These are phyloP conservation scores for Sus cebifrons DNA, from an alignment of 2,797 vertebrate genomes.

Conservation along the genomic window DNA sequence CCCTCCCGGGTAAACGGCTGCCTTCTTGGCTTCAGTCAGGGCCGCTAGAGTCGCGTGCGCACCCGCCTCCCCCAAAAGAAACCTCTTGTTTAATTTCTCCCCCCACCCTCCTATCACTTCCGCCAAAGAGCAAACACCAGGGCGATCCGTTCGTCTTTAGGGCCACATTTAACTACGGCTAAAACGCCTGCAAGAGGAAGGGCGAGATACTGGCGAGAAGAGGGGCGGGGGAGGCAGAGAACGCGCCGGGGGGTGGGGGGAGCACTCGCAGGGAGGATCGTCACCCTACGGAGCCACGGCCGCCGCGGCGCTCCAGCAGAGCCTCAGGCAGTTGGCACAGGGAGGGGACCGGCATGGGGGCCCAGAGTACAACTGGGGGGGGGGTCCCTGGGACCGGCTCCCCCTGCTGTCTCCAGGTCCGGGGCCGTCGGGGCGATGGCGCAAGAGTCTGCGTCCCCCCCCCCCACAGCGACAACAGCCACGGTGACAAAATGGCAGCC, in stretches of 20 bases:
- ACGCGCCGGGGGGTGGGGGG: neutral
- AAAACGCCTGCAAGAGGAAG: constrained; percentile 20
- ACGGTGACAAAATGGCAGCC: constrained; percentile 91
- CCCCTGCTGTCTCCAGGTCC: constrained; percentile 36
- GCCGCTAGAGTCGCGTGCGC: neutral
- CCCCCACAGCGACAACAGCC: constrained; percentile 80
- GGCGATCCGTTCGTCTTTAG: neutral
- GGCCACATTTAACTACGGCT: constrained; percentile 60
- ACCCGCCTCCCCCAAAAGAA: neutral
- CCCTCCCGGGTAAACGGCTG: constrained; percentile 53
- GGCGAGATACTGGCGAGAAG: neutral
- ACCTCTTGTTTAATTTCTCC: neutral
- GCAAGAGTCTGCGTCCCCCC: constrained; percentile 67
- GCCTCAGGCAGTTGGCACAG: neutral
- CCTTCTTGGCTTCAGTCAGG: constrained; percentile 51
- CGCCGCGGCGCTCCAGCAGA: neutral
- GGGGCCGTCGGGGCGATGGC: constrained; percentile 73
- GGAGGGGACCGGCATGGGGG: neutral
- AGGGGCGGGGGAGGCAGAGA: neutral
- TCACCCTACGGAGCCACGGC: neutral
- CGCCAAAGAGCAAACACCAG: constrained; percentile 32
- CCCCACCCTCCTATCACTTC: constrained; percentile 44
- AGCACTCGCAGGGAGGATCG: neutral
- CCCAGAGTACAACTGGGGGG: neutral
- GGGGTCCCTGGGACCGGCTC: neutral